Evolutionary conservation across 2,888 invertebrate species (phyloP).

Genomic region (Noctua fimbriata): DNA sequence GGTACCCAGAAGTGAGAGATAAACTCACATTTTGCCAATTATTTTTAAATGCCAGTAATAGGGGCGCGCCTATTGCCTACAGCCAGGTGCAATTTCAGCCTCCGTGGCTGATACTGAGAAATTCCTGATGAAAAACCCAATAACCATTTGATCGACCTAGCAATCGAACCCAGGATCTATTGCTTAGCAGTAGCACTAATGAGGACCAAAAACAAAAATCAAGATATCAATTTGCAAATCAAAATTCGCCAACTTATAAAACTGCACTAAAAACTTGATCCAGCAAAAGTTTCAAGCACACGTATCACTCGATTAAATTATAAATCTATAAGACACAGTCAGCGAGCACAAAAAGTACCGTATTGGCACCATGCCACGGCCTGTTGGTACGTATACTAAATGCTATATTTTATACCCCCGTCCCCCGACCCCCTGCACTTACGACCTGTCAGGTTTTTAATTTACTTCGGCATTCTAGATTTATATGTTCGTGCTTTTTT

Average conservation of each 20-base stretch:
- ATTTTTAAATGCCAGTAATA: not conserved
- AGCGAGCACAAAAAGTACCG: constrained; percentile 64
- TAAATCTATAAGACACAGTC: constrained; percentile 65
- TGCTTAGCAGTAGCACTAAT: not conserved
- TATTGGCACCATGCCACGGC: constrained; percentile 65
- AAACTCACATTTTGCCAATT: not conserved
- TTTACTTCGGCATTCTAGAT: constrained; percentile 68
- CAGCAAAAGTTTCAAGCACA: constrained; percentile 41
- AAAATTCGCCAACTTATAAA: constrained; percentile 14
- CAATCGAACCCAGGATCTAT: not conserved
- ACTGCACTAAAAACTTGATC: constrained; percentile 11
- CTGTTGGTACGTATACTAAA: constrained; percentile 67
- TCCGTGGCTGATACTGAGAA: not conserved
- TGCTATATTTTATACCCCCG: constrained; percentile 67
- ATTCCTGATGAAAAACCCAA: not conserved
- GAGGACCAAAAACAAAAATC: not conserved
- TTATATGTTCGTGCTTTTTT: constrained; percentile 64
- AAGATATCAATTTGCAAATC: not conserved
- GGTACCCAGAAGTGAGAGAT: not conserved
- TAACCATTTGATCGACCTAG: not conserved
- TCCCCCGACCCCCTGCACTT: constrained; percentile 51
- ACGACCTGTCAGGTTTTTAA: constrained; percentile 69
- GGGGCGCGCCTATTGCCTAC: not conserved
- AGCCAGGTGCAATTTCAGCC: not conserved
- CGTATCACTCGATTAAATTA: constrained; percentile 66